These are phyloP conservation scores for Syngnathus scovelli DNA, from an alignment of 2,113 vertebrate genomes.

Conservation along the genomic window DNA sequence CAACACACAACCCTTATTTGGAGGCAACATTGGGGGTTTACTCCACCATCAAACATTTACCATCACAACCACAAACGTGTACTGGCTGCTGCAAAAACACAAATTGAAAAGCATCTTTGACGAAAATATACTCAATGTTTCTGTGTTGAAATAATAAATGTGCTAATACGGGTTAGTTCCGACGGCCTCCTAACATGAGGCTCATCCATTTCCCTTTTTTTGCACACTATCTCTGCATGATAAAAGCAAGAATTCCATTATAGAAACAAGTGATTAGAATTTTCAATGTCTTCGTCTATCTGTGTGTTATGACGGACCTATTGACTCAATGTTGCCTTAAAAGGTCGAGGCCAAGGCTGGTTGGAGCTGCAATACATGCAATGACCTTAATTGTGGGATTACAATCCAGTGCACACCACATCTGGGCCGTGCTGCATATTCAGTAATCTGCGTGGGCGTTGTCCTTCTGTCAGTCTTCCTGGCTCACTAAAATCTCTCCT, in stretches of 20 bases:
- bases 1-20: constrained; percentile 4
- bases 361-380: constrained; percentile 17
- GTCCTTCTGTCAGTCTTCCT: constrained; percentile 24
- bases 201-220: background rate
- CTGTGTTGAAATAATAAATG: background rate
- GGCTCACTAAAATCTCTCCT: constrained; percentile 28
- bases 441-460: constrained; percentile 48
- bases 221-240: background rate
- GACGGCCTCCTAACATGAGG: background rate
- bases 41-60: constrained; percentile 22
- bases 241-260: background rate
- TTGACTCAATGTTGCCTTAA: background rate
- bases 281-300: background rate
- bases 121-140: background rate
- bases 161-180: background rate
- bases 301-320: background rate
- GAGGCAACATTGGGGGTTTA: constrained; percentile 13
- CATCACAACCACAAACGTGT: constrained; percentile 16
- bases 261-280: constrained; percentile 6
- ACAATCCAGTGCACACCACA: constrained; percentile 41
- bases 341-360: constrained; percentile 3
- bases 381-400: constrained; percentile 47
- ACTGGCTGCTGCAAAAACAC: constrained; percentile 10
- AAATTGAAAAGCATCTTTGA: constrained; percentile 15
- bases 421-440: constrained; percentile 36